A percentile compares a stretch with the other conserved stretches of the same genome.
Conservation (phyloP, 2,797 vertebrate genomes). For the Merluccius polli region DNA sequence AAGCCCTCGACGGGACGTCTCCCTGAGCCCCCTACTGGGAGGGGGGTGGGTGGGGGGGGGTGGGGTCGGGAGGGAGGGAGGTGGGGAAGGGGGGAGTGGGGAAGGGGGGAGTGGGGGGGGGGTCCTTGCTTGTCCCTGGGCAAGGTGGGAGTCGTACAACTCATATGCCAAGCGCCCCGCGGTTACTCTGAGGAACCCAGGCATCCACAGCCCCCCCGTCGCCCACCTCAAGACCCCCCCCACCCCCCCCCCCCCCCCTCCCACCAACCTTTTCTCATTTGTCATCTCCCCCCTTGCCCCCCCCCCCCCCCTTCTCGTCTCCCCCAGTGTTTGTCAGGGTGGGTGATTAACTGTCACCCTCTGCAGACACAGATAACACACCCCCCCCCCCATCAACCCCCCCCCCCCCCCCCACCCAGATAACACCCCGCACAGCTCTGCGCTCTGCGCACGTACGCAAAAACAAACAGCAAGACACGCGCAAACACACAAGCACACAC, state of each 20-base stretch:
- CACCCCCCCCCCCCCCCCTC: slow-evolving; percentile 56
- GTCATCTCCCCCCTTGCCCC: slow-evolving; percentile 48
- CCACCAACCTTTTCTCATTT: slow-evolving; percentile 34
- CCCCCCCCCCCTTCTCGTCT: slow-evolving; percentile 40
- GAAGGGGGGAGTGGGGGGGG: slow-evolving; percentile 51
- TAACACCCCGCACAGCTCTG: slow-evolving; percentile 73
- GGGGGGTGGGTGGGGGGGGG: neutral
- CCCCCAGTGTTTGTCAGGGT: slow-evolving; percentile 72
- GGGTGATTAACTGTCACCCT: slow-evolving; percentile 78
- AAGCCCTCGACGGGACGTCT: neutral
- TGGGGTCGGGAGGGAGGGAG: neutral
- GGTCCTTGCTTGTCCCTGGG: slow-evolving; percentile 61
- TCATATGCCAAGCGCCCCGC: neutral
- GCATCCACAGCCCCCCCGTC: neutral
- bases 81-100: neutral
- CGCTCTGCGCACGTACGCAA: slow-evolving; percentile 66
- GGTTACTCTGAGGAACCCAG: neutral
- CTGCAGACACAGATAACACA: slow-evolving; percentile 74
- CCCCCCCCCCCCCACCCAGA: slow-evolving; percentile 15
- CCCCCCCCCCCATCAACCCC: neutral
- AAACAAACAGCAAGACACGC: slow-evolving; percentile 59
- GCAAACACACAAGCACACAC: slow-evolving; percentile 56
- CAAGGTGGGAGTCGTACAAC: slow-evolving; percentile 42
- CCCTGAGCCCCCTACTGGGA: neutral
- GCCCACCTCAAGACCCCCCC: slow-evolving; percentile 24